phyloP scores from a whole-genome alignment of 2,113 vertebrate species.

The Muntiacus muntjak region DNA sequence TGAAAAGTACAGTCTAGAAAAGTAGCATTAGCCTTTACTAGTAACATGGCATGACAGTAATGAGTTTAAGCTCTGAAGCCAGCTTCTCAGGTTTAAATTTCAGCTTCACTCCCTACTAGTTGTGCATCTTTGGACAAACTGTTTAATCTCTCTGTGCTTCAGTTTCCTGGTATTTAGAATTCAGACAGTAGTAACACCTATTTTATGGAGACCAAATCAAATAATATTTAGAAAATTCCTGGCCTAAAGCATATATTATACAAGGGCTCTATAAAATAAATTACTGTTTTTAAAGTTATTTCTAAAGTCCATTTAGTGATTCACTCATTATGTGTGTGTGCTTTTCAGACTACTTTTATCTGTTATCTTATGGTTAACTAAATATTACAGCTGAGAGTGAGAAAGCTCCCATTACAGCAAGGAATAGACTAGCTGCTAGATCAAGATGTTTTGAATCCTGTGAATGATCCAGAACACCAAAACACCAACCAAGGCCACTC shows the following conservation, averaged over 20 bases:
- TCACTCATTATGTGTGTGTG: background rate
- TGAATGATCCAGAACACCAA: background rate
- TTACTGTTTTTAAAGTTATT: background rate
- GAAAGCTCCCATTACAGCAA: background rate
- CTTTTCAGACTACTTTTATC: background rate
- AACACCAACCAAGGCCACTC: background rate
- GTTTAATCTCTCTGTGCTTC: background rate
- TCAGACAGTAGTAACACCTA: background rate
- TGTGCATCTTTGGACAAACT: background rate
- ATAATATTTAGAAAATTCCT: background rate
- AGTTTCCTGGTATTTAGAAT: constrained; percentile 14
- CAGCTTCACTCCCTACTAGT: background rate
- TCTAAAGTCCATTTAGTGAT: background rate
- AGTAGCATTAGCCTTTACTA: background rate
- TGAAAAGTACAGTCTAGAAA: background rate
- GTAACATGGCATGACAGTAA: background rate
- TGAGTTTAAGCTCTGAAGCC: background rate
- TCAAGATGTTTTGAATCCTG: background rate
- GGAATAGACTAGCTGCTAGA: background rate
- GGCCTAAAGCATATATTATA: background rate
- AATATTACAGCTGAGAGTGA: background rate
- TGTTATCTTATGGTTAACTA: background rate
- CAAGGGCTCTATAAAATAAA: background rate
- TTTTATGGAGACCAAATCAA: background rate
- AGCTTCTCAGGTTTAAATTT: background rate